These are phyloP conservation scores for Trissoscelio sp. DNA, from an alignment of 2,888 invertebrate species.

Conservation along the genomic window DNA sequence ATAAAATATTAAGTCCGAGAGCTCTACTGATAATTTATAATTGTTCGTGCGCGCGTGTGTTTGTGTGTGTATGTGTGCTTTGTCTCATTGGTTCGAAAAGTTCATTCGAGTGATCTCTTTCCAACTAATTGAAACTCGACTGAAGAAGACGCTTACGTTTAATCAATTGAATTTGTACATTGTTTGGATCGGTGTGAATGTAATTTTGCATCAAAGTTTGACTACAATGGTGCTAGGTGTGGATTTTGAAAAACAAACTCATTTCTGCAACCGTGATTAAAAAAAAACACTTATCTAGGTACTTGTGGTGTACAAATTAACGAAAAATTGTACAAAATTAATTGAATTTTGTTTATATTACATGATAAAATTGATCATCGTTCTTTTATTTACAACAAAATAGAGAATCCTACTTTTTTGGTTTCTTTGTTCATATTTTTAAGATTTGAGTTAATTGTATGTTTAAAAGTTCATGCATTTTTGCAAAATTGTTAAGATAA, in stretches of 20 bases:
- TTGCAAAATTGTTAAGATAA: no score
- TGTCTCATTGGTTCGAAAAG: conserved; percentile 1
- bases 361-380: neutral
- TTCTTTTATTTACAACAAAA: no score
- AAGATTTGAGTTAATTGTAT: no score
- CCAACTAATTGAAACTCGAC: conserved; percentile 17
- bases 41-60: no score
- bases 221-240: conserved; percentile 20
- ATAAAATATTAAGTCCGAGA: conserved; percentile 21
- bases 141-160: conserved; percentile 1
- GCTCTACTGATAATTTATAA: conserved; percentile 42
- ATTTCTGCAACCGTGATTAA: conserved; percentile 8
- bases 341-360: conserved; percentile 2
- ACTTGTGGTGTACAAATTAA: conserved; percentile 22
- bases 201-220: conserved; percentile 22
- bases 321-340: conserved; percentile 1
- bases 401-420: no score
- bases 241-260: conserved; percentile 15
- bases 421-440: no score
- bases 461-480: no score
- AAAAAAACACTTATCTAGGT: neutral
- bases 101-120: conserved; percentile 25
- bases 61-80: neutral
- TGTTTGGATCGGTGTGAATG: neutral
- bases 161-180: conserved; percentile 21